Evolutionary conservation across 1,140 invertebrate species (phyloP), one percentile per base, ranked within the genome.

Genomic region (Platyscapa corneri): DNA sequence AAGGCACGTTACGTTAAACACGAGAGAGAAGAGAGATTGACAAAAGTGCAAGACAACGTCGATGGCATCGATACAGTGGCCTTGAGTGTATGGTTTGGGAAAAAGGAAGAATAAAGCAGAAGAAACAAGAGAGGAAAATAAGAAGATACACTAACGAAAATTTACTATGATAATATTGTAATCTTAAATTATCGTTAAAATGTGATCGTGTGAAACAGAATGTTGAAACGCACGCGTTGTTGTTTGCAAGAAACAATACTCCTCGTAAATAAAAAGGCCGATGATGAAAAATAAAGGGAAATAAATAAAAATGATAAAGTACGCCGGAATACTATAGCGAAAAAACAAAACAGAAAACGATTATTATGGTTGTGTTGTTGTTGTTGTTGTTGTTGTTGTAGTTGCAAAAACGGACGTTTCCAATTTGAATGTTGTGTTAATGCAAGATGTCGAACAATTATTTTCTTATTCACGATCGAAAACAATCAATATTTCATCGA

Each of bases 41-140:
- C 30, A 70, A 81, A 72, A 70, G 65, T 42, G 83, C 78, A 32
- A 34, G 67, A 32, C 86, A 85, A 81, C 79, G 67, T 16, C 80
- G 83, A 53, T 42, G 83, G 81, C 86, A 77, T 65, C 65, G 82
- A 84, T 56, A 60, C 53, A 60, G 46, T 78, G 76, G 32, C 76
- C 76, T 78, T 78, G 64, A 86, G 85, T 49, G 60, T n/a, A 34
- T 7, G 16, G 27, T 3, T 27, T 5, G 18, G 8, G 42, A 30
- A 49, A 39, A 70, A 32, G 5, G 42, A 67, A 16, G 14, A 37
- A 18, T 23, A 37, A 30, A 60, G 49, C 34, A 30, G 75, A 70
- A 70, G 60, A 42, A 27, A 27, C 32, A 80, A 30, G 34, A 79
- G 34, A 20, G 37, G 32, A 32, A 39, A 78, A 64, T 37, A 49